Base-by-base conservation (phyloP, 2,113 vertebrate genomes). In the Axis porcinus region DNA sequence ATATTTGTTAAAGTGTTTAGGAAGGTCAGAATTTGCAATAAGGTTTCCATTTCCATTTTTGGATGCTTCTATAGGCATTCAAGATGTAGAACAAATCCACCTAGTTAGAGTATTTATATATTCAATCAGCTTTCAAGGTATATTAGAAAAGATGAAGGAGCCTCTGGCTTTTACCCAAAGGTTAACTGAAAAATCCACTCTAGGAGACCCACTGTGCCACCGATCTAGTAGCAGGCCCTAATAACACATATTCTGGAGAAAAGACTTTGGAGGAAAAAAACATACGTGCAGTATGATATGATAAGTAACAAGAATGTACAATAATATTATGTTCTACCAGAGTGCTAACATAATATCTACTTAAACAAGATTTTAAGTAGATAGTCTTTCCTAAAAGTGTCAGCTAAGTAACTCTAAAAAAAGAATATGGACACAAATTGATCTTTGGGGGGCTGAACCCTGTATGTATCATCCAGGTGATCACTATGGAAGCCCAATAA, bases 11-110 rank as follows among this genome's bases (percentile, higher is more conserved):
- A 97, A 96, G 67, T 96, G 79, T 94, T 97, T 55, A 67, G 67
- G 93, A 98, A 98, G 90, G 67, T 87, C 98, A 92, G 58, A 97
- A 93, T 97, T 91, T 89, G 58, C 87, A 97, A 95, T 97, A 9
- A 70, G 11, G 91, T 96, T 98, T 98, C 95, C 40, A 94, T 97
- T 98, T 98, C 95, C 95, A 81, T 79, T 23, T 98, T 55, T 96
- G 82, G 67, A 47, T 86, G 2, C 9, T 94, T 91, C 86, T 97
- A 97, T 78, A 94, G 78, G 17, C 0, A 86, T 97, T 98, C 9
- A 36, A 60, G 58, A 94, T 89, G 33, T 30, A 5, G 7, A 55
- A 50, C 94, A 67, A 62, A 82, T 43, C 19, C 62, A 47, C 40
- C 36, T 96, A 12, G 70, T 67, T 82, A 86, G 9, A 78, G 3